Percentiles rank a stretch among this genome's conserved stretches.
Evolutionary conservation across 30 jellyfish, hydroid and myxozoan genomes (phyloP).

Genomic region (Rhopilema esculentum): DNA sequence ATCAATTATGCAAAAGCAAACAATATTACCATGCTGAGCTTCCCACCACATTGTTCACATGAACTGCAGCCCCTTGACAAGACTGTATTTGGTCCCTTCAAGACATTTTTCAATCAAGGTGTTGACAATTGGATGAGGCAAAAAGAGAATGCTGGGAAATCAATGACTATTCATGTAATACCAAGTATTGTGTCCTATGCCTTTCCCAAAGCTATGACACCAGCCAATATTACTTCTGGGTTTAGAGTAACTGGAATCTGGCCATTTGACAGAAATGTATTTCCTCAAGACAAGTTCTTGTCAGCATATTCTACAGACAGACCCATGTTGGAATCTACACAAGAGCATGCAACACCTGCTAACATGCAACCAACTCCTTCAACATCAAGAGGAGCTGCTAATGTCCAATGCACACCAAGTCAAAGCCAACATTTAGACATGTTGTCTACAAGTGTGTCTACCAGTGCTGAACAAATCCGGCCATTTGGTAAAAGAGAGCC

Average conservation of each 20-base stretch:
- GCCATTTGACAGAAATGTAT: conserved; percentile 62
- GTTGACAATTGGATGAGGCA: conserved; percentile 64
- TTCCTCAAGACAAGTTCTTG: conserved; percentile 34
- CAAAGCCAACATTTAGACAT: conserved; percentile 1
- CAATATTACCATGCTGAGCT: conserved; percentile 48
- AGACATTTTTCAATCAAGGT: conserved; percentile 47
- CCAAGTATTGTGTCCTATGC: conserved; percentile 64
- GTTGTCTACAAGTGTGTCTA: too few species aligned
- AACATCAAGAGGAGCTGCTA: conserved; percentile 11
- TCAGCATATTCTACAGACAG: conserved; percentile 58
- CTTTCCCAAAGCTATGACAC: conserved; percentile 60
- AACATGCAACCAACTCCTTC: conserved; percentile 19
- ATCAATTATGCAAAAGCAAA: conserved; percentile 54
- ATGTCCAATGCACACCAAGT: conserved; percentile 19
- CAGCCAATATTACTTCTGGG: conserved; percentile 71
- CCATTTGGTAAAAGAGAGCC: conserved; percentile 46
- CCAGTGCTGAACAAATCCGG: conserved; percentile 43
- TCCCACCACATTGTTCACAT: conserved; percentile 72
- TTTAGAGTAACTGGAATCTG: conserved; percentile 66
- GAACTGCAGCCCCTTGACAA: conserved; percentile 77
- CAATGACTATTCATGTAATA: too few species aligned
- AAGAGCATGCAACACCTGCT: conserved; percentile 24
- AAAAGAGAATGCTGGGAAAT: conserved; percentile 59
- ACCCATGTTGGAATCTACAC: conserved; percentile 6
- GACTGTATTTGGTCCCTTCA: conserved; percentile 79